Evolutionary conservation across 2,888 invertebrate genomes (phyloP).

Genomic region (Azorinus chamasolen): DNA sequence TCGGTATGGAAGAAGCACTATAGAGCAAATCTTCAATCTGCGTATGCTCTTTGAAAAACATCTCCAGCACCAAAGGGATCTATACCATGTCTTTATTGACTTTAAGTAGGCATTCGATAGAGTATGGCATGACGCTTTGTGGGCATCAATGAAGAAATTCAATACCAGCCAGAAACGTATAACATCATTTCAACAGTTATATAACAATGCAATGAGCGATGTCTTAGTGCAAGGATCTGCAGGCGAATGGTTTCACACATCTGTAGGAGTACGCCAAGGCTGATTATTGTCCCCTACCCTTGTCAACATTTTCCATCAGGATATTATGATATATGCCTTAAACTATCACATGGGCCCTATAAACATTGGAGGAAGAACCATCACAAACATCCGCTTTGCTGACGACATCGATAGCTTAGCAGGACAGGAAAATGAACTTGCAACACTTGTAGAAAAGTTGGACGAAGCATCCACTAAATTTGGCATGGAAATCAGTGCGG

Average conservation of each 20-base stretch:
- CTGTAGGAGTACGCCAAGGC: slow-evolving; percentile 47
- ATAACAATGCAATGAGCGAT: slow-evolving; percentile 30
- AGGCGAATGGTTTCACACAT: slow-evolving; percentile 56
- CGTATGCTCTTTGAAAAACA: too few species aligned
- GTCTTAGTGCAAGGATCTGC: slow-evolving; percentile 26
- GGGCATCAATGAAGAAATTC: slow-evolving; percentile 5
- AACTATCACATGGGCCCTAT: slow-evolving; percentile 9
- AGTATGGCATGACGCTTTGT: slow-evolving; percentile 11
- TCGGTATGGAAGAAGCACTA: slow-evolving; percentile 13
- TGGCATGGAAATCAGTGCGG: too few species aligned
- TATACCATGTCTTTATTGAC: too few species aligned
- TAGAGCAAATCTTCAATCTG: too few species aligned
- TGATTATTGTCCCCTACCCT: slow-evolving; percentile 43
- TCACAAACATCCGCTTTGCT: slow-evolving; percentile 45
- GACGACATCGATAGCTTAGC: slow-evolving; percentile 39
- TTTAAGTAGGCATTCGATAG: too few species aligned
- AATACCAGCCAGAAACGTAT: slow-evolving; percentile 26
- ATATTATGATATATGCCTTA: slow-evolving; percentile 25
- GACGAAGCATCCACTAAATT: slow-evolving; percentile 9
- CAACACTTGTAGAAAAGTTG: slow-evolving; percentile 17
- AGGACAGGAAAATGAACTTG: slow-evolving; percentile 22
- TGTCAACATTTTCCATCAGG: slow-evolving; percentile 44
- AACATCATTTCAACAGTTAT: slow-evolving; percentile 27
- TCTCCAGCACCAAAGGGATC: too few species aligned
- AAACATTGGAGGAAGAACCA: too few species aligned